Base-by-base conservation (phyloP, 2,888 invertebrate genomes). In the Diplolepis rosae region DNA sequence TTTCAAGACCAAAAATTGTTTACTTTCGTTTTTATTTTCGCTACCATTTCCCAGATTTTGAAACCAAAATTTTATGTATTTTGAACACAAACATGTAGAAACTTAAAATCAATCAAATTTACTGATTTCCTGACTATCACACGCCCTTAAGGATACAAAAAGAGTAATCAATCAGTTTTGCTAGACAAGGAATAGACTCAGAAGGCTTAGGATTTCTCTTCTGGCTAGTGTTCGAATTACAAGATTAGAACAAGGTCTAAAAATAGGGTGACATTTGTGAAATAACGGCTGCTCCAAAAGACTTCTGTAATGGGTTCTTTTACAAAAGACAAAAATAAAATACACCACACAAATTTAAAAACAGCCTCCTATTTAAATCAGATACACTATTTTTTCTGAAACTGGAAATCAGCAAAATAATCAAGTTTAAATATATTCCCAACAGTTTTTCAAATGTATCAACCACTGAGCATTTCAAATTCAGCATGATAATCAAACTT, bases 191-290 rank as follows among this genome's bases (percentile, higher is more conserved):
- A 61, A 70, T 52, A 73, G 61, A 71, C 70, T 74, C 68, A 32
- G 65, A 61, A 66, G 30, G 69, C 73, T 72, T 78, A 69, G 69
- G 70, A 71, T 74, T 24, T 24, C 39, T 24, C 35, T 82, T 81
- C 79, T 84, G 85, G 83, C 86, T 75, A 79, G 75, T 81, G 82
- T 82, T 83, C 82, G 84, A 81, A 82, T 82, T 79, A 85, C 84
- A 85, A 85, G 81, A 84, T 85, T 86, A 86, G 84, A 81, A 68
- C 71, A 72, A 77, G 76, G 68, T 69, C 79, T 86, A 87, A 85
- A 83, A 80, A 83, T 87, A 85, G 81, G 67, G 79, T 86, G 85
- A 85, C 85, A 85, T 85, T 87, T 86, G 82, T 83, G 73, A 71
- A n/a, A 70, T 73, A 75, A 76, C 71, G 70, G 65, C 67, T 66